Evolutionary conservation across 2,797 vertebrate genomes (phyloP).

Genomic region (Eurystomus glaucurus): DNA sequence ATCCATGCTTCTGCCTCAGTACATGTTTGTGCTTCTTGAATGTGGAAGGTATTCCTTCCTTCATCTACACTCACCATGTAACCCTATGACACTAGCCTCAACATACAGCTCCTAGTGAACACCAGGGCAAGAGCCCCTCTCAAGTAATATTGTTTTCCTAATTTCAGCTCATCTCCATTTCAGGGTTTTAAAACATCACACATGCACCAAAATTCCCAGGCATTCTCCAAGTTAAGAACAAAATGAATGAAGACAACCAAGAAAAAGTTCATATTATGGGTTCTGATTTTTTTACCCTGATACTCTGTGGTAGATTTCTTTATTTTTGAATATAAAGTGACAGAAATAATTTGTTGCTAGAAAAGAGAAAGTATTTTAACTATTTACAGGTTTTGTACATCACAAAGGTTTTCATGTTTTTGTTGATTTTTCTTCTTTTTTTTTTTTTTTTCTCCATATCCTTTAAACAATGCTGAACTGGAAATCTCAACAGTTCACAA

Average conservation of each 20-base stretch:
- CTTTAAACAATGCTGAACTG: constrained; percentile 82
- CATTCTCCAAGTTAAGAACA: constrained; percentile 7
- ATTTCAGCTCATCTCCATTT: neutral
- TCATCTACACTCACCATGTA: neutral
- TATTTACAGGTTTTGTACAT: constrained; percentile 89
- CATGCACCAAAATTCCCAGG: neutral
- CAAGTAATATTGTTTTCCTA: neutral
- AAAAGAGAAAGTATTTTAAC: constrained; percentile 89
- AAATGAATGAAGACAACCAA: constrained; percentile 55
- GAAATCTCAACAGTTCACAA: constrained; percentile 85
- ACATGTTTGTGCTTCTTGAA: neutral
- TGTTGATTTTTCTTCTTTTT: constrained; percentile 61
- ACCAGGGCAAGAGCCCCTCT: neutral
- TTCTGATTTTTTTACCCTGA: constrained; percentile 80
- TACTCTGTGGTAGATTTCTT: constrained; percentile 87
- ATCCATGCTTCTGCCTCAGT: neutral
- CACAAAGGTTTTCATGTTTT: constrained; percentile 83
- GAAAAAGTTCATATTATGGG: constrained; percentile 68
- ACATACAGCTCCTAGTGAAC: neutral
- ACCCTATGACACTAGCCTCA: neutral
- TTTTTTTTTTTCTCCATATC: constrained; percentile 51
- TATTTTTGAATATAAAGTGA: constrained; percentile 91
- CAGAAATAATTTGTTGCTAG: constrained; percentile 89
- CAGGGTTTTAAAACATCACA: neutral
- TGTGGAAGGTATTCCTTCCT: neutral